Percentiles rank a stretch among this genome's conserved stretches.
Conservation (phyloP, 2,113 vertebrate genomes). For the Podarcis muralis region DNA sequence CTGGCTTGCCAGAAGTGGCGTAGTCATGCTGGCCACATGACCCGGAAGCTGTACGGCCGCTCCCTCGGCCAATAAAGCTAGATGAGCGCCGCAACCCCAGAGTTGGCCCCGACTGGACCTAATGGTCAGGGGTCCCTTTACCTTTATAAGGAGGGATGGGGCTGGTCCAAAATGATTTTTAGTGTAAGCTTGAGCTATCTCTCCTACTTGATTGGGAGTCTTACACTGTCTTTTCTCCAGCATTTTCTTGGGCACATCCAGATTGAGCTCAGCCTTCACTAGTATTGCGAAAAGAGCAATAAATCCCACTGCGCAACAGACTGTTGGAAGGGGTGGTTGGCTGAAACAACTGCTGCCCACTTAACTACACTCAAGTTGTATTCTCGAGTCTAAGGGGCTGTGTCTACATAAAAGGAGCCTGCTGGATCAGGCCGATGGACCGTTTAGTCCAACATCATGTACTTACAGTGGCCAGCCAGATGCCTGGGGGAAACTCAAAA, state of each 20-base stretch:
- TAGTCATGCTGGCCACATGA: too few relatives aligned
- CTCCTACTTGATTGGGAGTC: background rate
- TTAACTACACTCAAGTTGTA: background rate
- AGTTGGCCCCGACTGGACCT: too few relatives aligned
- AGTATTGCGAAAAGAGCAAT: background rate
- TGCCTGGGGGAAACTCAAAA: too few relatives aligned
- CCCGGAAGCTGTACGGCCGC: too few relatives aligned
- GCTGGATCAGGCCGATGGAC: too few relatives aligned
- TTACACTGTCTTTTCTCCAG: background rate
- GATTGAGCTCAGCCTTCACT: background rate
- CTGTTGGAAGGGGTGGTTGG: background rate
- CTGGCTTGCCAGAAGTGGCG: too few relatives aligned
- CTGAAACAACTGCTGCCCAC: background rate
- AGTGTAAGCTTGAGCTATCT: background rate
- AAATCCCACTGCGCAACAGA: background rate
- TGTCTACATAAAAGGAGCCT: background rate
- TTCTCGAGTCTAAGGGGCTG: background rate
- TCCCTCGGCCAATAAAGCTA: too few relatives aligned
- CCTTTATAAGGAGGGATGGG: background rate
- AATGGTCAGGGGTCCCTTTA: background rate
- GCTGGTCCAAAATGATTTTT: background rate
- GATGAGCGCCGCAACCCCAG: too few relatives aligned
- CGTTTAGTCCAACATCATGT: too few relatives aligned
- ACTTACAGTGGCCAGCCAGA: too few relatives aligned
- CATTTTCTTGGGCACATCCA: background rate